These are phyloP conservation scores for Onychomys leucogaster DNA, from an alignment of 2,797 vertebrate species.

Conservation along the genomic window DNA sequence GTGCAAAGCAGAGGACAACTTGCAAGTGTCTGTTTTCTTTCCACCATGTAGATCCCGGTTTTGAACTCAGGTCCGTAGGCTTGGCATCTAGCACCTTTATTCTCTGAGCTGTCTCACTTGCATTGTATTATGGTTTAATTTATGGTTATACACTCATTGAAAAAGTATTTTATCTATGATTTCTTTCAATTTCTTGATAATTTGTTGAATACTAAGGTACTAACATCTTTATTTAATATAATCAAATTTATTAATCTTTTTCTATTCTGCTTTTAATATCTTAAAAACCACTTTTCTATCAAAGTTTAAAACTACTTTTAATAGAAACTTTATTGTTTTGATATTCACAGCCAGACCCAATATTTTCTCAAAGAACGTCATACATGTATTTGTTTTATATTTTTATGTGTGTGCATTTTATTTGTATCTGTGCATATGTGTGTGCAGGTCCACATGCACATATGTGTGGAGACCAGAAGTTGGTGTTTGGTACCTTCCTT, in stretches of 20 bases:
- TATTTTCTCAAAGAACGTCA: conserved; percentile 21
- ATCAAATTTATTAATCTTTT: not conserved
- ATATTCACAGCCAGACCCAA: not conserved
- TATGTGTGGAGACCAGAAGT: not conserved
- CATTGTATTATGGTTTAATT: not conserved
- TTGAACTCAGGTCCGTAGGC: not conserved
- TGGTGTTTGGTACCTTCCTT: not conserved
- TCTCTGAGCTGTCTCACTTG: not conserved
- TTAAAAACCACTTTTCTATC: not conserved
- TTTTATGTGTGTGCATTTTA: not conserved
- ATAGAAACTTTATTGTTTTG: conserved; percentile 13
- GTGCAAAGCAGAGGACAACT: not conserved
- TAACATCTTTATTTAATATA: conserved; percentile 24
- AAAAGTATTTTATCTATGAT: not conserved
- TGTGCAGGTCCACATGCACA: not conserved
- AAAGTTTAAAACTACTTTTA: not conserved
- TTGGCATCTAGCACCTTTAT: not conserved
- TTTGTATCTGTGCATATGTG: not conserved
- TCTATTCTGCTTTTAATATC: not conserved
- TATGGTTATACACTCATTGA: not conserved
- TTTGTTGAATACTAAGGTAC: not conserved
- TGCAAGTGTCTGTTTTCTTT: not conserved
- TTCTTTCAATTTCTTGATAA: not conserved
- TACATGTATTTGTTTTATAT: not conserved
- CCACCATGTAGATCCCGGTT: not conserved